phyloP scores from a whole-genome alignment of 2,113 vertebrate genomes.

The Peromyscus leucopus region DNA sequence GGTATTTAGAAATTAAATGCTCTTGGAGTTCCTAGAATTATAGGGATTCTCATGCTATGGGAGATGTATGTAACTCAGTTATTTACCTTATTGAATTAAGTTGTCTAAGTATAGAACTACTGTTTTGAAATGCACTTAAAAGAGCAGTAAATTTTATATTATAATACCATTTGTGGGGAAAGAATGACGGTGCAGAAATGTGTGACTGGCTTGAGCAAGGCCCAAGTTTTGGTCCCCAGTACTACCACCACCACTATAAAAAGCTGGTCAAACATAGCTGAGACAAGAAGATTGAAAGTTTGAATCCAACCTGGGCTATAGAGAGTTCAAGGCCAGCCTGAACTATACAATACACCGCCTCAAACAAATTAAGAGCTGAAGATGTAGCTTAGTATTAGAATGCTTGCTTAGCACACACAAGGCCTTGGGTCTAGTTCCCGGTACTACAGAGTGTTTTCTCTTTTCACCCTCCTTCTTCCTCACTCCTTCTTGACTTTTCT shows the following conservation, averaged over 20 bases:
- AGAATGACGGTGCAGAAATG: background rate
- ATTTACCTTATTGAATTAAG: background rate
- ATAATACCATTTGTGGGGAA: background rate
- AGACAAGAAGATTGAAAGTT: background rate
- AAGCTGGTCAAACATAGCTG: background rate
- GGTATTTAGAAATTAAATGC: constrained; percentile 4
- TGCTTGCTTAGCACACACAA: background rate
- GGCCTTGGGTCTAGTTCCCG: background rate
- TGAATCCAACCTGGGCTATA: background rate
- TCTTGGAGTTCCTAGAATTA: constrained; percentile 20
- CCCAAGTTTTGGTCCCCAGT: too few species aligned
- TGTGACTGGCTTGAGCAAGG: background rate
- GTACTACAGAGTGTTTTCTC: background rate
- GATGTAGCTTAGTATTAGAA: background rate
- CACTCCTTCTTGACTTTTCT: background rate
- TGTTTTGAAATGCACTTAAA: constrained; percentile 17
- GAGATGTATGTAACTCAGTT: background rate
- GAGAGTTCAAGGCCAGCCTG: background rate
- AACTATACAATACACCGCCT: background rate
- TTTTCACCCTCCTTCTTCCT: background rate
- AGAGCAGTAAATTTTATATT: constrained; percentile 2
- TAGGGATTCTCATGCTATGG: background rate
- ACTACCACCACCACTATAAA: background rate
- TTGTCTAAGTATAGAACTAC: constrained; percentile 33
- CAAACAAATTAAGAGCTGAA: too few species aligned